Percentiles rank a stretch among this genome's conserved stretches.
Evolutionary conservation across 2,888 invertebrate genomes (phyloP).

Genomic region (Cynaeus angustus): DNA sequence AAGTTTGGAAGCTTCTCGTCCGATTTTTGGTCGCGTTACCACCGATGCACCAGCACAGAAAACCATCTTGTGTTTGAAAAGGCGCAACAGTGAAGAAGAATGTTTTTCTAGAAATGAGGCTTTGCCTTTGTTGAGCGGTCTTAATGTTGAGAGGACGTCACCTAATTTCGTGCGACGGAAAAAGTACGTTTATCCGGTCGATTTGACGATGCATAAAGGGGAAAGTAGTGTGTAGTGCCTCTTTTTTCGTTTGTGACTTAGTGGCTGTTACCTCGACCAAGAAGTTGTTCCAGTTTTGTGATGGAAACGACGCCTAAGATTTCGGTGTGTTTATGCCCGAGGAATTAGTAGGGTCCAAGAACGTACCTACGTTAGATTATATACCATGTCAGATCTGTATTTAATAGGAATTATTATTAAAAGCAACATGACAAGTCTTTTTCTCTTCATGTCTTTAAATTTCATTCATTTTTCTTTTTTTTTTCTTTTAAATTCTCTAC

Average conservation of each 20-base stretch:
- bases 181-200: slow-evolving; percentile 77
- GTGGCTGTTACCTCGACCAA: slow-evolving; percentile 25
- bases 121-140: slow-evolving; percentile 74
- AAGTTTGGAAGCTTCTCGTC: not conserved
- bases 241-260: not conserved
- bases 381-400: slow-evolving; percentile 36
- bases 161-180: slow-evolving; percentile 77
- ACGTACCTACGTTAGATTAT: slow-evolving; percentile 51
- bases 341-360: slow-evolving; percentile 58
- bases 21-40: slow-evolving; percentile 1
- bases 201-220: slow-evolving; percentile 69
- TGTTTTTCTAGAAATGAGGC: slow-evolving; percentile 72
- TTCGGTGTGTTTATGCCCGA: slow-evolving; percentile 28
- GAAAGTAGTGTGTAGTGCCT: slow-evolving; percentile 74
- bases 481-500: too few relatives aligned
- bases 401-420: slow-evolving; percentile 14
- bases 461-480: too few relatives aligned
- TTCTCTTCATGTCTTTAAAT: too few relatives aligned
- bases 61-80: slow-evolving; percentile 57
- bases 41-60: slow-evolving; percentile 47
- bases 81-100: slow-evolving; percentile 50
- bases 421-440: not conserved
- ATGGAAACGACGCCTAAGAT: slow-evolving; percentile 21
- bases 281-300: not conserved
- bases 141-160: slow-evolving; percentile 69